A percentile compares a stretch with the other conserved stretches of the same genome.
Conservation (phyloP, 2,113 vertebrate genomes). For the Entomyzon cyanotis region DNA sequence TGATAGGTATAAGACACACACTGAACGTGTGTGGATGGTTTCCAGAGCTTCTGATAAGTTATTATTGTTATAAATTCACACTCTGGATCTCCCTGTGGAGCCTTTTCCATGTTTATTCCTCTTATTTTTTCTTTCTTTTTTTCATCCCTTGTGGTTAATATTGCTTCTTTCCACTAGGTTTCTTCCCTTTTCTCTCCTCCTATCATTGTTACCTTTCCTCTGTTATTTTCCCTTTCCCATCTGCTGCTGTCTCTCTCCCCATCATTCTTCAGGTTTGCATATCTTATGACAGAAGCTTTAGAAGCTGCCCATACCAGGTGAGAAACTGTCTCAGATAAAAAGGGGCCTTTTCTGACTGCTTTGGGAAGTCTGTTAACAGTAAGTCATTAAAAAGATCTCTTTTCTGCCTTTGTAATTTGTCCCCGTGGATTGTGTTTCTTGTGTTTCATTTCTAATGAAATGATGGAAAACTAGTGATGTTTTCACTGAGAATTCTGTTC, state of each 20-base stretch:
- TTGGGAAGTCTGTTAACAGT: conserved; percentile 73
- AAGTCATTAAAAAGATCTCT: conserved; percentile 73
- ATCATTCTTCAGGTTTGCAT: conserved; percentile 49
- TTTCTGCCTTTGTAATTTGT: conserved; percentile 71
- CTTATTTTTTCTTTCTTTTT: not conserved
- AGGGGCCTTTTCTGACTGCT: conserved; percentile 53
- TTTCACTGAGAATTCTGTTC: conserved; percentile 9
- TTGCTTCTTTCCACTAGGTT: not conserved
- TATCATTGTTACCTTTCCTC: not conserved
- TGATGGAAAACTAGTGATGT: conserved; percentile 15
- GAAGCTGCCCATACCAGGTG: conserved; percentile 52
- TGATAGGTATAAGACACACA: rapidly evolving
- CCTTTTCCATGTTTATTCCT: not conserved
- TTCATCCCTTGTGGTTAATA: not conserved
- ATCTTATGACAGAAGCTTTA: conserved; percentile 64
- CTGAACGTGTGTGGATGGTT: too few relatives aligned
- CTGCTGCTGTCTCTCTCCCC: not conserved
- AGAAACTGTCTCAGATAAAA: conserved; percentile 68
- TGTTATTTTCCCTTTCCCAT: conserved; percentile 31
- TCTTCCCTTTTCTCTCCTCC: not conserved
- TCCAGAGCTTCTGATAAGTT: not conserved
- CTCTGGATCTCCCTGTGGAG: not conserved
- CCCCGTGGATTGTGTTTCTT: conserved; percentile 64
- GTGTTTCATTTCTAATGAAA: conserved; percentile 49
- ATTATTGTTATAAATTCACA: not conserved